Conservation (phyloP, 2,888 invertebrate species). For the Drosophila nigricruria region DNA sequence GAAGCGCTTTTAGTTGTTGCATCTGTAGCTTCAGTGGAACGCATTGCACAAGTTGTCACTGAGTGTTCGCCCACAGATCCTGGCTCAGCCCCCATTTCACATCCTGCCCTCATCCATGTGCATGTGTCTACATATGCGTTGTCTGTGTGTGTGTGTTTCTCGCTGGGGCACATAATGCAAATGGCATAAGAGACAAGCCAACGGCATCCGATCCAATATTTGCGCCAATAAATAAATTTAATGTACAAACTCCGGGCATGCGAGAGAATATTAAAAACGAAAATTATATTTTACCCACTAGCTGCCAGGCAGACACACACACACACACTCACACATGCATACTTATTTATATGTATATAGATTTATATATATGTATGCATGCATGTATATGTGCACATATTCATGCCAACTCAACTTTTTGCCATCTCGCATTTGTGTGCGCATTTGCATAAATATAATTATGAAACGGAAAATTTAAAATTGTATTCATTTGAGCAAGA, state of each 20-base stretch:
- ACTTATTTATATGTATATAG: slow-evolving; percentile 11
- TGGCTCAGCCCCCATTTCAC: slow-evolving; percentile 8
- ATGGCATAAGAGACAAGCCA: slow-evolving; percentile 56
- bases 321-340: slow-evolving; percentile 17
- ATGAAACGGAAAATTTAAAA: slow-evolving; percentile 72
- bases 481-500: slow-evolving; percentile 54
- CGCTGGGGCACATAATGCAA: slow-evolving; percentile 65
- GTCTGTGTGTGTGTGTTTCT: slow-evolving; percentile 40
- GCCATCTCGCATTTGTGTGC: slow-evolving; percentile 29
- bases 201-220: slow-evolving; percentile 82
- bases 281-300: slow-evolving; percentile 78
- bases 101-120: neutral
- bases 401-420: slow-evolving; percentile 43
- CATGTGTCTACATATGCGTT: slow-evolving; percentile 17
- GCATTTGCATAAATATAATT: slow-evolving; percentile 82
- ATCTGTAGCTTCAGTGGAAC: slow-evolving; percentile 26
- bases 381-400: slow-evolving; percentile 34
- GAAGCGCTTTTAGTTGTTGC: slow-evolving; percentile 20
- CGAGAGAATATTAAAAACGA: slow-evolving; percentile 82
- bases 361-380: slow-evolving; percentile 1
- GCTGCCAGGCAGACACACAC: slow-evolving; percentile 43
- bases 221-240: slow-evolving; percentile 82
- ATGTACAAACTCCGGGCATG: slow-evolving; percentile 78
- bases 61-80: slow-evolving; percentile 25
- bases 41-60: slow-evolving; percentile 49